Evolutionary conservation across 1,140 invertebrate genomes (phyloP).

Genomic region (Aphelinus atriplicis): DNA sequence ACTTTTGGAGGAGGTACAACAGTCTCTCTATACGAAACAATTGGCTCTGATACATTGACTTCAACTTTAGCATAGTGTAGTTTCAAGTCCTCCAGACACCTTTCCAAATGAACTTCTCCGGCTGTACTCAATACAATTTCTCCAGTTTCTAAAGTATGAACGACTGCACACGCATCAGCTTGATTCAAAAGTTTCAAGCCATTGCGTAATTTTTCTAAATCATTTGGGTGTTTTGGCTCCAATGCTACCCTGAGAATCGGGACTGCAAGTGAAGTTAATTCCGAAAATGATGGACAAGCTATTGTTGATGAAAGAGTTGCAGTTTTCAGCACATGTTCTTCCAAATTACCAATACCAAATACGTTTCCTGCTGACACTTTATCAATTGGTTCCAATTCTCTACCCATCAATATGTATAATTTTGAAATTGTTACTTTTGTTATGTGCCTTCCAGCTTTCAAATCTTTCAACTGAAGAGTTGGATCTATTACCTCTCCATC

Average conservation of each 20-base stretch:
- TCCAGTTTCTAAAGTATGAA: constrained; percentile 91
- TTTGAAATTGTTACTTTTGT: constrained; percentile 73
- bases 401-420: constrained; percentile 93
- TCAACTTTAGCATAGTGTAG: constrained; percentile 87
- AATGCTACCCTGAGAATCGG: constrained; percentile 95
- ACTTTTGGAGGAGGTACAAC: constrained; percentile 83
- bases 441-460: constrained; percentile 73
- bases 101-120: constrained; percentile 96
- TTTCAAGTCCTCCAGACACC: constrained; percentile 89
- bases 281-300: constrained; percentile 89
- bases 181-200: constrained; percentile 87
- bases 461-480: constrained; percentile 72
- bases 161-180: constrained; percentile 92
- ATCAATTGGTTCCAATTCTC: constrained; percentile 85
- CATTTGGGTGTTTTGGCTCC: constrained; percentile 86
- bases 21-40: constrained; percentile 96
- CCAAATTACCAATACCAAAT: constrained; percentile 87
- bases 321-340: constrained; percentile 88
- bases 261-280: constrained; percentile 80
- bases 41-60: constrained; percentile 91
- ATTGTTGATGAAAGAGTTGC: constrained; percentile 88
- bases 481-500: constrained; percentile 62
- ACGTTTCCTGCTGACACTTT: constrained; percentile 90
- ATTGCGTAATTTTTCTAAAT: constrained; percentile 83
- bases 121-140: constrained; percentile 96